Conservation (phyloP, 2,888 invertebrate species). For the Crepidodera aurea region DNA sequence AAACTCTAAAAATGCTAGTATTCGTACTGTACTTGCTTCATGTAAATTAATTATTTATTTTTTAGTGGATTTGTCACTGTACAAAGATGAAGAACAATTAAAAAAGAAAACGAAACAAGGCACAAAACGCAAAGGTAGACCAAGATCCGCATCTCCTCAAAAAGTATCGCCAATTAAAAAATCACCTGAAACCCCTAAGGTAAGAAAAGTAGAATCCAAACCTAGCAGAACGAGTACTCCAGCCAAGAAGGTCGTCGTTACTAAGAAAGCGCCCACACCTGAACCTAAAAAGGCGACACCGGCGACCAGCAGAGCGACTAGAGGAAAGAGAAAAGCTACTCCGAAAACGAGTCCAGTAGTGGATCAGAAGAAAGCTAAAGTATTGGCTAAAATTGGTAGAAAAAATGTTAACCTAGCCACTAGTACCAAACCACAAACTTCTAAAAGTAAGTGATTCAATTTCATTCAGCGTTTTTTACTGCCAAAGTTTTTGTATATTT, state of each 20-base stretch:
- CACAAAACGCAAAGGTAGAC: conserved; percentile 54
- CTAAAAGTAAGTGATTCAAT: conserved; percentile 18
- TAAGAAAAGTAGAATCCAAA: conserved; percentile 48
- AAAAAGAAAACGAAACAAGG: conserved; percentile 58
- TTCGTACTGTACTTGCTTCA: no score
- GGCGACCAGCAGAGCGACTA: conserved; percentile 49
- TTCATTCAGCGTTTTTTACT: neutral
- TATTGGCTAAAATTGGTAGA: conserved; percentile 59
- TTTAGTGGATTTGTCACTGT: conserved; percentile 84
- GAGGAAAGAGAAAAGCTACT: conserved; percentile 49
- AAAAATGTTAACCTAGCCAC: conserved; percentile 39
- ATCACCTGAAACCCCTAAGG: conserved; percentile 51
- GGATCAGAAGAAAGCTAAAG: conserved; percentile 60
- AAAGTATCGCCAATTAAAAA: conserved; percentile 41
- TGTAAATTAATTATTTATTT: no score
- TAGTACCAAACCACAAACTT: conserved; percentile 35
- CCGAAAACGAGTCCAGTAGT: conserved; percentile 54
- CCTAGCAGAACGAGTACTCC: conserved; percentile 34
- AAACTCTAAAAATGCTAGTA: no score
- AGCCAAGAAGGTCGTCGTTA: conserved; percentile 27
- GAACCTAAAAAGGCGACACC: conserved; percentile 30
- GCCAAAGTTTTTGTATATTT: no score
- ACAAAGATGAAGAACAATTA: conserved; percentile 83
- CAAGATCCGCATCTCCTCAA: conserved; percentile 31
- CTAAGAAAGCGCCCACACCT: conserved; percentile 25